A percentile compares a stretch with the other conserved stretches of the same genome.
Conservation (phyloP, 2,113 vertebrate genomes). For the Halichoerus grypus region DNA sequence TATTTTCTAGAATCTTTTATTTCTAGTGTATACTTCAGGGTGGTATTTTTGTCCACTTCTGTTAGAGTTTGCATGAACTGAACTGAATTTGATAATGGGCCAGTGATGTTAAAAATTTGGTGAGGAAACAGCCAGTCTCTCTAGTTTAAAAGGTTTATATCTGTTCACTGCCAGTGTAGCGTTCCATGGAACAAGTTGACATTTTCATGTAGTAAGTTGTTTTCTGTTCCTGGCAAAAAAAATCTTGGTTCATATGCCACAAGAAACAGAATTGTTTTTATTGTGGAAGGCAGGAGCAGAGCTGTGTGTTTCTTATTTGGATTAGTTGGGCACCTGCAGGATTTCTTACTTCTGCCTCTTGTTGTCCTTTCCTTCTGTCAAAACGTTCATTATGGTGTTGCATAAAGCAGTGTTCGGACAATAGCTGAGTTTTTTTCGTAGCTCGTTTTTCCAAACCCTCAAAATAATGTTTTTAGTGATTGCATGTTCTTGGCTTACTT, state of each 20-base stretch:
- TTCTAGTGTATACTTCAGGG: background rate
- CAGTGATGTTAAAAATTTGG: constrained; percentile 7
- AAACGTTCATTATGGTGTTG: constrained; percentile 42
- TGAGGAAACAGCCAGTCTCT: constrained; percentile 49
- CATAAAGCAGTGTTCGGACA: constrained; percentile 58
- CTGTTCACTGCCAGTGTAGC: constrained; percentile 40
- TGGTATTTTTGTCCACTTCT: constrained; percentile 42
- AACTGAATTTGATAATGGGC: constrained; percentile 54
- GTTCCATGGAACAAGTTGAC: constrained; percentile 70
- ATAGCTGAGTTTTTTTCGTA: constrained; percentile 43
- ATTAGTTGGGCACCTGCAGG: constrained; percentile 72
- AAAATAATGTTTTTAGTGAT: constrained; percentile 53
- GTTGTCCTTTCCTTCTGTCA: constrained; percentile 64
- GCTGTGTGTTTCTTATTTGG: background rate
- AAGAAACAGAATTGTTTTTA: constrained; percentile 51
- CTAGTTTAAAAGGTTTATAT: constrained; percentile 50
- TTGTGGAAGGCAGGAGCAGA: constrained; percentile 62
- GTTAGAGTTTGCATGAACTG: constrained; percentile 58
- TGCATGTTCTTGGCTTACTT: constrained; percentile 66
- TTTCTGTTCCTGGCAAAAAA: constrained; percentile 69
- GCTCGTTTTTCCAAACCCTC: constrained; percentile 25
- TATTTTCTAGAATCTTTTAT: constrained; percentile 43
- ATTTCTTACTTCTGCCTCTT: constrained; percentile 58
- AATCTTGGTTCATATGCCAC: constrained; percentile 1
- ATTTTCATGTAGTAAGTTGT: constrained; percentile 69